phyloP scores from a whole-genome alignment of 2,797 vertebrate species.

The Botia almorhae region DNA sequence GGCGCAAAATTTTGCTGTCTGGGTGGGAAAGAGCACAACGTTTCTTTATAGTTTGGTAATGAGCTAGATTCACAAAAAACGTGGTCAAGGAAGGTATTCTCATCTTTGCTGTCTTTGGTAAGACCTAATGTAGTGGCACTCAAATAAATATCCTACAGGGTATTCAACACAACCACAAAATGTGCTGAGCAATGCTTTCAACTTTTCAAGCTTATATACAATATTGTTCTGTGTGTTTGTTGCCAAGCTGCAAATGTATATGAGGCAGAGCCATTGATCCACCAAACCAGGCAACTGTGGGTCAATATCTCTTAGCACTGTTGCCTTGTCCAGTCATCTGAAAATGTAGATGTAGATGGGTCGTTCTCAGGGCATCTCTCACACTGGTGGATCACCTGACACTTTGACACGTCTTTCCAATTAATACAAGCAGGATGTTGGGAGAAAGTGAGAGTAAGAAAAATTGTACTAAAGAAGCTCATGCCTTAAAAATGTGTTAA shows the following conservation, averaged over 20 bases:
- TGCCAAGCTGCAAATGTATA: not conserved
- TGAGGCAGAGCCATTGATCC: constrained; percentile 21
- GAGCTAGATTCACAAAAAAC: not conserved
- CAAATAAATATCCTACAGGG: not conserved
- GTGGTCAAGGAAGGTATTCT: too few relatives aligned
- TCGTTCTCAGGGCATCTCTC: constrained; percentile 19
- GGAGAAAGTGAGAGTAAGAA: not conserved
- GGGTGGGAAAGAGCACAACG: constrained; percentile 6
- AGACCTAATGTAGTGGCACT: not conserved
- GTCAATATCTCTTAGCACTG: constrained; percentile 2
- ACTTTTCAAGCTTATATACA: not conserved
- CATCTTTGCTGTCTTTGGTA: too few relatives aligned
- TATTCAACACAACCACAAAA: constrained; percentile 5
- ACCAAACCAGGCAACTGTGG: not conserved
- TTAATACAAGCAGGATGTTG: not conserved
- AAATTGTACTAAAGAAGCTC: not conserved
- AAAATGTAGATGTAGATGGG: constrained; percentile 14
- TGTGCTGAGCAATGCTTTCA: constrained; percentile 1
- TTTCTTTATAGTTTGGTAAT: not conserved
- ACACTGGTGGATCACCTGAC: constrained; percentile 5
- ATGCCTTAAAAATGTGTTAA: not conserved
- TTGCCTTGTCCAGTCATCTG: constrained; percentile 14
- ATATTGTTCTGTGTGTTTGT: constrained; percentile 15
- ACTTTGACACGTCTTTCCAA: constrained; percentile 1
- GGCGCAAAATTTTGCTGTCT: constrained; percentile 7